Conservation (phyloP, 92 coral and sea anemone genomes). For the Zoanthus sociatus region DNA sequence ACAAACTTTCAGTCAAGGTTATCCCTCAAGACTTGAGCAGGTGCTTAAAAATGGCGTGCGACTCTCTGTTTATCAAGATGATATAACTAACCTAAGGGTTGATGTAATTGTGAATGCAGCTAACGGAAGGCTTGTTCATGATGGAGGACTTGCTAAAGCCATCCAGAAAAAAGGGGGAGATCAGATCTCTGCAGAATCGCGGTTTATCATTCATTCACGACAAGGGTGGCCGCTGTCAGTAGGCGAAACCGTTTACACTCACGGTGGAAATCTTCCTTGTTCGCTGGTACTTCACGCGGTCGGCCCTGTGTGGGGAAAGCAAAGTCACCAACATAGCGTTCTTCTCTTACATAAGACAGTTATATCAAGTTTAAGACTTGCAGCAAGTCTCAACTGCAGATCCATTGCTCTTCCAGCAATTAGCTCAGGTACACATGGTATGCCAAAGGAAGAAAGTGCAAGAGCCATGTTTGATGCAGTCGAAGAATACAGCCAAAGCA, state of each 20-base stretch:
- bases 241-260: conserved; percentile 69
- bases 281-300: conserved; percentile 75
- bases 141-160: conserved; percentile 86
- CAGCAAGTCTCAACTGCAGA: conserved; percentile 27
- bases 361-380: conserved; percentile 59
- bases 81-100: conserved; percentile 70
- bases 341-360: conserved; percentile 55
- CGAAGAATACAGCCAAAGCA: conserved; percentile 43
- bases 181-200: conserved; percentile 63
- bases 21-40: neutral
- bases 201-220: neutral
- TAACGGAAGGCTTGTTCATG: conserved; percentile 59
- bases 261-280: conserved; percentile 74
- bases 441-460: conserved; percentile 72
- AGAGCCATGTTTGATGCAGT: conserved; percentile 78
- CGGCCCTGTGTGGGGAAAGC: conserved; percentile 73
- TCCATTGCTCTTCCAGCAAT: conserved; percentile 93
- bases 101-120: conserved; percentile 91
- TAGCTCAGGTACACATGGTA: conserved; percentile 68
- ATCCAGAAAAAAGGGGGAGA: conserved; percentile 84
- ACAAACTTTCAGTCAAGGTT: neutral
- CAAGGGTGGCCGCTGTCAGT: neutral
- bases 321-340: conserved; percentile 12
- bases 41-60: conserved; percentile 52
- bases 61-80: conserved; percentile 81